These are phyloP conservation scores for Saturnia japonica DNA, from an alignment of 2,888 invertebrate species.

Conservation along the genomic window DNA sequence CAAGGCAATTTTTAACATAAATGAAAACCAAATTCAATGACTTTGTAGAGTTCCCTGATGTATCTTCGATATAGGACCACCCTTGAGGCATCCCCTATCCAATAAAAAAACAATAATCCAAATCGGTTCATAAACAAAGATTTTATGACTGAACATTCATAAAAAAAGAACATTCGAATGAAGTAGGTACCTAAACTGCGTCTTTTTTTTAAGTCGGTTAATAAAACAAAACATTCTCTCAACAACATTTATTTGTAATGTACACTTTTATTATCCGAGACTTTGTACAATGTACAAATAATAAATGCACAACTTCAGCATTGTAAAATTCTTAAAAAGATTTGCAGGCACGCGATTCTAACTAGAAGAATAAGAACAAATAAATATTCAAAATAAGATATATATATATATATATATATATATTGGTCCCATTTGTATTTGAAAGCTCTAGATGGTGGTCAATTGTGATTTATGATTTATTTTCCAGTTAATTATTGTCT, in stretches of 20 bases:
- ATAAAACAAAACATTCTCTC: slow-evolving; percentile 44
- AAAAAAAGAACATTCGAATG: no score
- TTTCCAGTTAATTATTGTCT: slow-evolving; percentile 6
- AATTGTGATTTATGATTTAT: background rate
- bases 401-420: slow-evolving; percentile 30
- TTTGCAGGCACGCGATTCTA: slow-evolving; percentile 58
- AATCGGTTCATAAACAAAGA: no score
- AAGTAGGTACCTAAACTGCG: no score
- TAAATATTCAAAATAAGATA: slow-evolving; percentile 47
- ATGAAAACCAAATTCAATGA: no score
- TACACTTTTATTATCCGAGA: slow-evolving; percentile 71
- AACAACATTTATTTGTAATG: slow-evolving; percentile 80
- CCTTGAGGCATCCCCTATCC: no score
- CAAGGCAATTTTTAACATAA: no score
- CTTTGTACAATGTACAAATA: slow-evolving; percentile 78
- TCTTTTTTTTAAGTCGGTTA: no score
- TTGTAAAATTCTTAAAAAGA: slow-evolving; percentile 66
- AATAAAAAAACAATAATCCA: no score
- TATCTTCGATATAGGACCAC: no score
- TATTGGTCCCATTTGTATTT: slow-evolving; percentile 69
- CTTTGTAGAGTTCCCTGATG: no score
- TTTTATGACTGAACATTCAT: no score
- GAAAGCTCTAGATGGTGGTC: slow-evolving; percentile 37
- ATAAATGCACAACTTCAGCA: slow-evolving; percentile 82
- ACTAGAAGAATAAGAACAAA: slow-evolving; percentile 54